Conservation (phyloP, 2,113 vertebrate genomes). For the Felis catus region F.catus_Fca126_mat1.0 CM031425.1:18968001-18968500, state of each 20-base stretch:
- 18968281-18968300: neutral
- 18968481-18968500: neutral
- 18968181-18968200: neutral
- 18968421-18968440: neutral
- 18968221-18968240: neutral
- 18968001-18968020: neutral
- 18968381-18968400: neutral
- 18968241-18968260: neutral
- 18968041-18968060: neutral
- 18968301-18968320: neutral
- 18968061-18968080: neutral
- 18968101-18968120: accelerated
- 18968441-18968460: neutral
- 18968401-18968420: neutral
- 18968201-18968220: neutral
- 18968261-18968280: neutral
- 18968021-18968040: accelerated
- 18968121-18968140: neutral
- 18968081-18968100: neutral
- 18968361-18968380: neutral
- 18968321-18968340: neutral
- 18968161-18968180: neutral
- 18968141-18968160: neutral
- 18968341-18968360: accelerated
- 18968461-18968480: neutral